Conservation (phyloP, 1,140 invertebrate species). For the Apis laboriosa region DNA sequence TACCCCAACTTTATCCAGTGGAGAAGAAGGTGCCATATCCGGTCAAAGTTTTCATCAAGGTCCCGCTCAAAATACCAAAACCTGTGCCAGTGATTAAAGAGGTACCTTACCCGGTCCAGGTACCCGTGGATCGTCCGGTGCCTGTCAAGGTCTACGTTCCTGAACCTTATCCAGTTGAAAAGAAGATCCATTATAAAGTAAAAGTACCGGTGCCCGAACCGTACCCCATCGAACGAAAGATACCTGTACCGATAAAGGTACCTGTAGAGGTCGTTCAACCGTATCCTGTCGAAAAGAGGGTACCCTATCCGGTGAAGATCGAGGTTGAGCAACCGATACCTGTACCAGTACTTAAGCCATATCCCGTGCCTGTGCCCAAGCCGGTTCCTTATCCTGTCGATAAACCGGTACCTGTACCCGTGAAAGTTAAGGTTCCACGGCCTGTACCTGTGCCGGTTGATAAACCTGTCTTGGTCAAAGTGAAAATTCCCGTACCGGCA, state of each 20-base stretch:
- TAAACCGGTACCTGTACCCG: slow-evolving; percentile 84
- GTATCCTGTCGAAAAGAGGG: slow-evolving; percentile 74
- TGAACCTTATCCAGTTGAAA: slow-evolving; percentile 85
- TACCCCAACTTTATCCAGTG: slow-evolving; percentile 82
- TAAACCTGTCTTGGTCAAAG: slow-evolving; percentile 84
- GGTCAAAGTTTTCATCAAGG: slow-evolving; percentile 75
- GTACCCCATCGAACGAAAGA: slow-evolving; percentile 72
- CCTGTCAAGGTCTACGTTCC: slow-evolving; percentile 85
- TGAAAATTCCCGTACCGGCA: slow-evolving; percentile 83
- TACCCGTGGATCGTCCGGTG: slow-evolving; percentile 83
- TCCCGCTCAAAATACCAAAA: slow-evolving; percentile 77
- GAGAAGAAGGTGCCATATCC: slow-evolving; percentile 76
- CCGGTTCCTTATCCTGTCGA: slow-evolving; percentile 78
- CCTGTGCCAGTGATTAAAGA: slow-evolving; percentile 77
- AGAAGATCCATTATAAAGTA: slow-evolving; percentile 84
- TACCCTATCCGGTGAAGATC: slow-evolving; percentile 76
- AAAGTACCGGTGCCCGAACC: slow-evolving; percentile 80
- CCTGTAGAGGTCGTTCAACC: slow-evolving; percentile 83
- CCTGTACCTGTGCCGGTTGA: slow-evolving; percentile 81
- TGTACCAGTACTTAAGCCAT: slow-evolving; percentile 84
- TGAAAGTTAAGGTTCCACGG: slow-evolving; percentile 83
- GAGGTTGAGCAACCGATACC: slow-evolving; percentile 80
- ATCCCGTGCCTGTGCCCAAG: slow-evolving; percentile 71
- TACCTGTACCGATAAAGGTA: slow-evolving; percentile 80
- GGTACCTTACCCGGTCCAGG: slow-evolving; percentile 75